These are phyloP conservation scores for Neotoma lepida DNA, from an alignment of 2,113 vertebrate species.

Conservation along the genomic window DNA sequence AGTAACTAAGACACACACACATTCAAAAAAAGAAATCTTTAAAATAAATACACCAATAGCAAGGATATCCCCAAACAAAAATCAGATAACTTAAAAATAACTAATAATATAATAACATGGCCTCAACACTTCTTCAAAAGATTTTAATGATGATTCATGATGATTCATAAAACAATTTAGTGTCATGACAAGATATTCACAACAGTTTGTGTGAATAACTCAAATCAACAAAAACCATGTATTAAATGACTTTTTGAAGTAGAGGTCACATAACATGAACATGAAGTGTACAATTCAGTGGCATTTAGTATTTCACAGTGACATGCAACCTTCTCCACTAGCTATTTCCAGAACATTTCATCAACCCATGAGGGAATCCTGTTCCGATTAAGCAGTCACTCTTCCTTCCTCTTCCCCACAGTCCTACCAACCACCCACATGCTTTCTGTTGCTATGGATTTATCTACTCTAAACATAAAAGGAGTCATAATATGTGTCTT, in stretches of 20 bases:
- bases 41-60: not conserved
- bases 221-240: not conserved
- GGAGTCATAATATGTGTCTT: not conserved
- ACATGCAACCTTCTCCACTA: not conserved
- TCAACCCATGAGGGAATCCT: not conserved
- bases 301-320: not conserved
- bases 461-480: not conserved
- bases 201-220: not conserved
- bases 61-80: not conserved
- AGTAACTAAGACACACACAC: not conserved
- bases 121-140: not conserved
- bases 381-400: not conserved
- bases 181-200: not conserved
- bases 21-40: not conserved
- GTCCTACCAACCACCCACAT: not conserved
- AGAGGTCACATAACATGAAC: not conserved
- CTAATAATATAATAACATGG: not conserved
- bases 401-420: not conserved
- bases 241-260: not conserved
- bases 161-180: not conserved
- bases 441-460: not conserved
- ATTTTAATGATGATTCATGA: not conserved
- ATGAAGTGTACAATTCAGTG: not conserved
- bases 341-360: not conserved
- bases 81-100: not conserved